Conservation (phyloP, 2,888 invertebrate genomes). For the Leucania comma region DNA sequence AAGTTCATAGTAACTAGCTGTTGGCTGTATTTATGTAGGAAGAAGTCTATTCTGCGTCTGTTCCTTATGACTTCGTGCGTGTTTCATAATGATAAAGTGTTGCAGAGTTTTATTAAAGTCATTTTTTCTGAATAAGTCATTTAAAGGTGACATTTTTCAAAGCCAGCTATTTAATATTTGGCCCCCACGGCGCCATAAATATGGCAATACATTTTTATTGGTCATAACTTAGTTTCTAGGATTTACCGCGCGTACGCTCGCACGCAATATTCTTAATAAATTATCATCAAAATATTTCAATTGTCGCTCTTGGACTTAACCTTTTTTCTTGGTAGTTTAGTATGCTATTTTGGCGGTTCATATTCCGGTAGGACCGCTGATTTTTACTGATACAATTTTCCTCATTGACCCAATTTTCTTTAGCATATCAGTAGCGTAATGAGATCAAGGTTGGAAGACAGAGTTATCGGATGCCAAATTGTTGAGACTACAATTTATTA, state of each 20-base stretch:
- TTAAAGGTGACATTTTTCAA: slow-evolving; percentile 27
- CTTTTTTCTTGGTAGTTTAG: slow-evolving; percentile 6
- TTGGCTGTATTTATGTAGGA: background rate
- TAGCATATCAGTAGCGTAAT: slow-evolving; percentile 36
- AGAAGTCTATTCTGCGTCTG: background rate
- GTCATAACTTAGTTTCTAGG: slow-evolving; percentile 58
- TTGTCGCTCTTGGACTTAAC: slow-evolving; percentile 25
- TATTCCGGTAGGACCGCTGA: background rate
- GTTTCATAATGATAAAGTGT: background rate
- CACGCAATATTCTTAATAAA: slow-evolving; percentile 58
- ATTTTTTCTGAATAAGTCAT: background rate
- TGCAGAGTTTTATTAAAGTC: slow-evolving; percentile 21
- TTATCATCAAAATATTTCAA: slow-evolving; percentile 48
- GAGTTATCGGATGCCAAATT: slow-evolving; percentile 26
- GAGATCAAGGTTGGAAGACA: slow-evolving; percentile 46
- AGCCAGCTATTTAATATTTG: slow-evolving; percentile 47
- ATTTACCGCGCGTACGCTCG: slow-evolving; percentile 54
- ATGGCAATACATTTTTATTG: slow-evolving; percentile 60
- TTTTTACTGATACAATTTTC: slow-evolving; percentile 33
- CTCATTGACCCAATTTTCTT: slow-evolving; percentile 45
- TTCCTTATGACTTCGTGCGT: background rate
- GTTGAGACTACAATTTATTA: slow-evolving; percentile 19
- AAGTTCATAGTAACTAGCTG: background rate
- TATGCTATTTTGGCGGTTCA: background rate
- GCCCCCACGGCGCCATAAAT: slow-evolving; percentile 50